A percentile compares a stretch with the other conserved stretches of the same genome.
phyloP scores from a whole-genome alignment of 1,140 invertebrate genomes.

The Mamestra configurata region DNA sequence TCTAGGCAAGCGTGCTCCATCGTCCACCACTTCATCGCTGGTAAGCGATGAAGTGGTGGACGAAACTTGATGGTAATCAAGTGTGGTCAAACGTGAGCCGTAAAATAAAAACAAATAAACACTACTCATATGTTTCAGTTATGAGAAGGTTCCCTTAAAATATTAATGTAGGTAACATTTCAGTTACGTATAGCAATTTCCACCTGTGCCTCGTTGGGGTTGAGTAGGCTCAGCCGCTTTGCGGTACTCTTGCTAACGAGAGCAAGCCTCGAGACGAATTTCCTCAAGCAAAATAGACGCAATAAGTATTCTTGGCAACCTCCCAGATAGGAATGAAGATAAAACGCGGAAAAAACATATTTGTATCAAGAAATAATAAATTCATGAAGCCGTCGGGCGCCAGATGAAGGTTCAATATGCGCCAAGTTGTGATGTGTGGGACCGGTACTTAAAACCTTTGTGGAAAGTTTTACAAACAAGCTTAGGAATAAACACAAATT shows the following conservation, averaged over 20 bases:
- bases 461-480: too few relatives aligned
- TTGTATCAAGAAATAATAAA: background rate
- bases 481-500: too few relatives aligned
- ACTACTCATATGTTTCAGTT: too few relatives aligned
- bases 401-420: background rate
- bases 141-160: too few relatives aligned
- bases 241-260: slow-evolving; percentile 9
- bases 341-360: background rate
- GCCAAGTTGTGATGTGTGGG: too few relatives aligned
- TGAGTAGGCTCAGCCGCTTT: background rate
- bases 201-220: background rate
- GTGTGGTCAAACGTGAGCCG: too few relatives aligned
- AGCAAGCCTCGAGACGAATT: background rate
- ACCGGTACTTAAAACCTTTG: too few relatives aligned
- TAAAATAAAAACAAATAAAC: too few relatives aligned
- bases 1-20: too few relatives aligned
- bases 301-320: slow-evolving; percentile 18
- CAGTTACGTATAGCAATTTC: background rate
- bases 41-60: too few relatives aligned
- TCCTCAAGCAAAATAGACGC: background rate
- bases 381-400: background rate
- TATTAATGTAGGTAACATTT: background rate
- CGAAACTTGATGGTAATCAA: too few relatives aligned
- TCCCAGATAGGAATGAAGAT: background rate
- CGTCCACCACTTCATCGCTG: too few relatives aligned